A percentile compares a stretch with the other conserved stretches of the same genome.
Conservation (phyloP, 2,888 invertebrate genomes). For the Zygaena filipendulae region DNA sequence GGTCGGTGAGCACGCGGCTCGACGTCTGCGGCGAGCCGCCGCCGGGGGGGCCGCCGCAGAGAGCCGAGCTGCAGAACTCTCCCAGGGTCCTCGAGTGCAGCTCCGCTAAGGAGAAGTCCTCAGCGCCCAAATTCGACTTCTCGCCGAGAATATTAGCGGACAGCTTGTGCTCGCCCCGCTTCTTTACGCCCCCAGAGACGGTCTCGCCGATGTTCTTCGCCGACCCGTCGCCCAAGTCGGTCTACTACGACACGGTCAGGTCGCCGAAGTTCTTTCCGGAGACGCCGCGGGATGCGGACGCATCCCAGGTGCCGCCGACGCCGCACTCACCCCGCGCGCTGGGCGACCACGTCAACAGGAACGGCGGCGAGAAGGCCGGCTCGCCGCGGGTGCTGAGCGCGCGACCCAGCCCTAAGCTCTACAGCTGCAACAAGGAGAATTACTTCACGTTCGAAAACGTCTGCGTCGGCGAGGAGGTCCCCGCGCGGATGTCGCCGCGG, state of each 20-base stretch:
- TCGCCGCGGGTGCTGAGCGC: conserved; percentile 37
- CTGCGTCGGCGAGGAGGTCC: conserved; percentile 27
- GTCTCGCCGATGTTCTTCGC: conserved; percentile 53
- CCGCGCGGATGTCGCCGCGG: conserved; percentile 30
- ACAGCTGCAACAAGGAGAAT: conserved; percentile 54
- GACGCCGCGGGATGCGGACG: conserved; percentile 42
- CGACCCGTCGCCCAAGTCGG: conserved; percentile 54
- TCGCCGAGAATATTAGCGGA: conserved; percentile 52
- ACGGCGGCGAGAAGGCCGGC: conserved; percentile 45
- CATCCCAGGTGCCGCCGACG: conserved; percentile 47
- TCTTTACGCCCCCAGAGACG: conserved; percentile 56
- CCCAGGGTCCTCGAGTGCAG: conserved; percentile 48
- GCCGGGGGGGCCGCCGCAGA: conserved; percentile 38
- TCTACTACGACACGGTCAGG: conserved; percentile 52
- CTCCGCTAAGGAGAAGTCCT: conserved; percentile 51
- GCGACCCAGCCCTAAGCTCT: conserved; percentile 51
- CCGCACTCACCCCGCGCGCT: conserved; percentile 49
- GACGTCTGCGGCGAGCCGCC: conserved; percentile 46
- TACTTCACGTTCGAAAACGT: conserved; percentile 54
- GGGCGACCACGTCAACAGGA: conserved; percentile 44
- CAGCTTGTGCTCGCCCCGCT: conserved; percentile 44
- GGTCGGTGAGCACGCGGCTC: conserved; percentile 51
- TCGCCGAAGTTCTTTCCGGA: conserved; percentile 59
- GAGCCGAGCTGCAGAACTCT: conserved; percentile 51
- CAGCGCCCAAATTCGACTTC: conserved; percentile 51